phyloP scores from a whole-genome alignment of 2,113 vertebrate species.

The Oryctolagus cuniculus region mOryCun1.1 NC_091435.1:166378001-166378500 shows the following conservation, averaged over 20 bases:
- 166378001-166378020: not conserved
- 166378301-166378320: not conserved
- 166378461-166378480: not conserved
- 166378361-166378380: not conserved
- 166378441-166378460: not conserved
- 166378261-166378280: not conserved
- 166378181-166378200: not conserved
- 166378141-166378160: not conserved
- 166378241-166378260: not conserved
- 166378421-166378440: not conserved
- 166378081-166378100: constrained; percentile 15
- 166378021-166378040: not conserved
- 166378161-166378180: not conserved
- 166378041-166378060: not conserved
- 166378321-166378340: constrained; percentile 1
- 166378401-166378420: not conserved
- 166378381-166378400: not conserved
- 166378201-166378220: not conserved
- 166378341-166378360: not conserved
- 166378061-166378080: not conserved
- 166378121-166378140: not conserved
- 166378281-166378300: not conserved
- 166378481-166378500: not conserved
- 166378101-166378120: not conserved
- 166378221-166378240: not conserved